Evolutionary conservation across 2,113 vertebrate species (phyloP), one percentile per base, ranked within the genome.

Genomic region (Festucalex cinctus): DNA sequence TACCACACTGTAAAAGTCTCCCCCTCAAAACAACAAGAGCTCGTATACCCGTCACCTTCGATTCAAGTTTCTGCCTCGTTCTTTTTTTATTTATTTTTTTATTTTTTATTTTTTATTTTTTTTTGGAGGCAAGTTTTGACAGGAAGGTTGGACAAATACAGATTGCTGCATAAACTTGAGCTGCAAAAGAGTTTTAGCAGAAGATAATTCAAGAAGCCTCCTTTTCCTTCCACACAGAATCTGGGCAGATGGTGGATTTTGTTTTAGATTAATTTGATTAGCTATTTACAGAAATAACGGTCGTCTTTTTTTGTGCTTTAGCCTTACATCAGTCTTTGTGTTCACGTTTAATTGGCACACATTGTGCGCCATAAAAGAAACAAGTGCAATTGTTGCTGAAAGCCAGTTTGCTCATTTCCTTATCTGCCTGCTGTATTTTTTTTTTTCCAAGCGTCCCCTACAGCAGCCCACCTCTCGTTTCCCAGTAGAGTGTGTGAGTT

Each of bases 401-500:
- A 26, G 60, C 37, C 22, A 43, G 36, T 62, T 14, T 54, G 17
- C 69, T 65, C 32, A n/a, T 69, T 20, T 69, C 53, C 6, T 41
- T 53, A 36, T 74, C 66, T 44, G 49, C 39, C 8, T 17, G 54
- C 5, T 57, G 14, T 64, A 61, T 35, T 28, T 41, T 36, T 67
- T 20, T 22, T 12, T 43, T 28, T 59, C 51, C 35, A 59, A 37
- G n/a, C 22, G 19, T 32, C 44, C 5, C 54, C 51, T n/a, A 24
- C 58, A 12, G 46, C 51, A 20, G 19, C 19, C 24, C 13, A 16
- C 60, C 37, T 26, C 60, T 75, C 48, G 62, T 80, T 83, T 85
- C 77, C 75, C 78, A 61, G 39, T 49, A 53, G 79, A 75, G 49
- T 76, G 71, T 67, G 66, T 65, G 59, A 66, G 59, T 87, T 76